phyloP scores from a whole-genome alignment of 2,888 invertebrate species.

The Lithophane leautieri region DNA sequence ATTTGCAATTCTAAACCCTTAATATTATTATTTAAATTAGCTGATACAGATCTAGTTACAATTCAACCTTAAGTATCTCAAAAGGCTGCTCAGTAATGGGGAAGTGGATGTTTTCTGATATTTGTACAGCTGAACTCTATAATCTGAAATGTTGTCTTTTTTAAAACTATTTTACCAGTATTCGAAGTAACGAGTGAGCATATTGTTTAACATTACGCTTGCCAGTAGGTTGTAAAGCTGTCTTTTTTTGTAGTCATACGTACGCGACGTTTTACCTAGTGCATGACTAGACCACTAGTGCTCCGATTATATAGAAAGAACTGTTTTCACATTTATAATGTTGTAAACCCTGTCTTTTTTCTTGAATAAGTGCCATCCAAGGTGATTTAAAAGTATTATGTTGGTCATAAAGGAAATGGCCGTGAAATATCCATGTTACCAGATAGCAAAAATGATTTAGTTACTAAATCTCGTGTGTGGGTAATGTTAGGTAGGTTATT shows the following conservation, averaged over 20 bases:
- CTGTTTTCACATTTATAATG: slow-evolving; percentile 36
- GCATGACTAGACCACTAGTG: slow-evolving; percentile 8
- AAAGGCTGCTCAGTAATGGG: slow-evolving; percentile 69
- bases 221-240: slow-evolving; percentile 32
- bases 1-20: too few species aligned
- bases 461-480: slow-evolving; percentile 43
- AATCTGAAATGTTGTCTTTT: slow-evolving; percentile 37
- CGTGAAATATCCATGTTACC: slow-evolving; percentile 65
- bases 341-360: slow-evolving; percentile 26
- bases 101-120: slow-evolving; percentile 39
- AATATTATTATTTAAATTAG: background rate
- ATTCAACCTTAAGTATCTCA: slow-evolving; percentile 42
- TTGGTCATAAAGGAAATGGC: slow-evolving; percentile 60
- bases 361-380: slow-evolving; percentile 63
- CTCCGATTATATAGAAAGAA: slow-evolving; percentile 44
- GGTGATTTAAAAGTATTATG: slow-evolving; percentile 66
- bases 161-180: slow-evolving; percentile 10
- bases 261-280: background rate
- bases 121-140: slow-evolving; percentile 48
- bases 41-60: slow-evolving; percentile 11
- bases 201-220: slow-evolving; percentile 47
- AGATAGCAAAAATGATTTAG: slow-evolving; percentile 61
- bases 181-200: slow-evolving; percentile 39
- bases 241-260: background rate
- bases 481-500: slow-evolving; percentile 22